Base-by-base conservation (phyloP, 2,888 invertebrate genomes). In the Cryptocephalus primarius region DNA sequence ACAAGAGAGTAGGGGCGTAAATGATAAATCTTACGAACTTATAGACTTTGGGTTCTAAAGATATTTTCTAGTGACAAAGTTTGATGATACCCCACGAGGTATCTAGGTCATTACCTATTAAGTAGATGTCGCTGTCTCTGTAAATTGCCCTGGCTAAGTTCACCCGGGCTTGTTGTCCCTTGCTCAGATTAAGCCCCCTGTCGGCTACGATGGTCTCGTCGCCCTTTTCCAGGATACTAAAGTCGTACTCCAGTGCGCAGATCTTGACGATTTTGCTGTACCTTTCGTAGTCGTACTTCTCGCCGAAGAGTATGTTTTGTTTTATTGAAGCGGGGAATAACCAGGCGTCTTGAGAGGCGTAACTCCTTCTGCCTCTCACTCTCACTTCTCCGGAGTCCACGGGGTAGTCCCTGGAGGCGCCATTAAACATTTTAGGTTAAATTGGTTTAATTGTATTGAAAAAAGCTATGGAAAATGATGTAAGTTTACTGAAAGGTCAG, bases 141-240 rank as follows among this genome's bases (percentile, higher is more conserved):
- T 88, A 88, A 41, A 88, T 70, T 1, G 85, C 80, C 60, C 88
- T 73, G 0, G 85, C 87, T 42, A 91, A 71, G 65, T 85, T 86
- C 32, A 91, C 78, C 52, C 90, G 52, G 8, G 88, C 87, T 65
- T 81, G 80, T 69, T 90, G 90, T 9, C 89, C 89, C n/a, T 88
- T 88, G 36, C 87, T 88, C 10, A 91, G 69, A 31, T 83, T 82
- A 1, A 83, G 77, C 8, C 90, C 90, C 42, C 85, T 75, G 60
- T 91, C 89, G 6, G 88, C 88, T 1, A 90, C 83, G 45, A 85
- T 66, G 0, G 87, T 87, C 56, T 77, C 69, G 62, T 90, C 90
- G n/a, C 85, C 85, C 51, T 80, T 75, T 38, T 60, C 60, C 11
- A 65, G 53, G 8, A 61, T 46, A 9, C 58, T 54, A 34, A 65